These are phyloP conservation scores for Prunella fulvescens DNA, from an alignment of 2,113 vertebrate species.

Conservation along the genomic window DNA sequence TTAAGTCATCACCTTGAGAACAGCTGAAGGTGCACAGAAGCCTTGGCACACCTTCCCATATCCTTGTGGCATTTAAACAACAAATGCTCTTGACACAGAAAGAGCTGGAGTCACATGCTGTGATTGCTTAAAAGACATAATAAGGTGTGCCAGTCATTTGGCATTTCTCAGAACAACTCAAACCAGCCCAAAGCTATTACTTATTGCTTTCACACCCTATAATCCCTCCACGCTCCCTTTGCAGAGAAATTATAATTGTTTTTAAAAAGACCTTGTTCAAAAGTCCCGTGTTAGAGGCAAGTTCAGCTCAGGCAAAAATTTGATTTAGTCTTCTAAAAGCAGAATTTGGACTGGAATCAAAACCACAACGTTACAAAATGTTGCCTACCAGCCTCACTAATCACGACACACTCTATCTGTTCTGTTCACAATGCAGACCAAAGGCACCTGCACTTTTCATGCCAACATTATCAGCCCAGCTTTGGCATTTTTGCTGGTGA, in stretches of 20 bases:
- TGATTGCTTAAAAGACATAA: background rate
- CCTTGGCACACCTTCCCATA: conserved; percentile 4
- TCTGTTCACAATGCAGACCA: background rate
- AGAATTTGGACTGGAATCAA: background rate
- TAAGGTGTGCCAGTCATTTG: background rate
- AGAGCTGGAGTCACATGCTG: background rate
- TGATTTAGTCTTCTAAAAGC: background rate
- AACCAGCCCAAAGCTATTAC: background rate
- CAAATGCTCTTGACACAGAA: background rate
- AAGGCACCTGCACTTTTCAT: background rate
- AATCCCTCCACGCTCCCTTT: background rate
- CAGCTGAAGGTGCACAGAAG: background rate
- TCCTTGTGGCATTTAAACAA: background rate
- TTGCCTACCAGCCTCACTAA: rapidly evolving
- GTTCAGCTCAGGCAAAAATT: background rate
- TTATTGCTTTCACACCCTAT: background rate
- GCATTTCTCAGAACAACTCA: background rate
- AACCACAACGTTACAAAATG: background rate
- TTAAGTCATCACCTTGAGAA: background rate
- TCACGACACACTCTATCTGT: background rate
- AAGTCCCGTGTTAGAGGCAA: background rate
- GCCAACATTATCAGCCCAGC: background rate
- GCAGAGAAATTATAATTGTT: background rate
- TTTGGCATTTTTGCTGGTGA: background rate
- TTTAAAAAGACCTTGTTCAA: background rate